Evolutionary conservation across 2,888 invertebrate species (phyloP).

Genomic region (Campoplex nolae): DNA sequence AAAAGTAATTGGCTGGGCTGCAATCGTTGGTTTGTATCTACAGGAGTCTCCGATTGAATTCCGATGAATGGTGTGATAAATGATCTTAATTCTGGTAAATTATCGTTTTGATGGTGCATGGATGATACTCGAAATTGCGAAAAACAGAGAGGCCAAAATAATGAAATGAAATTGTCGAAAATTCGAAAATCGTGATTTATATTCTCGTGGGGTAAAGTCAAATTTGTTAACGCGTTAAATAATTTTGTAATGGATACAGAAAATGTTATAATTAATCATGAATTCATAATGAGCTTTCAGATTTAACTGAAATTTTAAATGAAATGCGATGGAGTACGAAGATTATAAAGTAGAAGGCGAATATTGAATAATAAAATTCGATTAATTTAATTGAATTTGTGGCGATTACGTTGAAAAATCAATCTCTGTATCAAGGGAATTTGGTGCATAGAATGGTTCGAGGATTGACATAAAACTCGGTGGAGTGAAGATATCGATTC

Average conservation of each 20-base stretch:
- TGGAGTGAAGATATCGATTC: constrained; percentile 58
- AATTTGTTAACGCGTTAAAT: neutral
- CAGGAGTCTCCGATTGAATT: constrained; percentile 9
- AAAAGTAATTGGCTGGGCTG: constrained; percentile 31
- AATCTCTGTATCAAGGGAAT: neutral
- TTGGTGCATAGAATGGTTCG: neutral
- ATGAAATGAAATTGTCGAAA: neutral
- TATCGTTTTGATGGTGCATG: neutral
- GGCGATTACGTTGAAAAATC: neutral
- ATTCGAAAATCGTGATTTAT: neutral
- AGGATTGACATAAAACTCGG: constrained; percentile 49
- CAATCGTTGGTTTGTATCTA: neutral
- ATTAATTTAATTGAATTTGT: constrained; percentile 39
- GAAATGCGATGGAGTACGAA: neutral
- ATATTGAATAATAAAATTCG: neutral
- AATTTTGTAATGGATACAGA: neutral
- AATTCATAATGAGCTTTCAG: neutral
- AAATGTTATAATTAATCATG: neutral
- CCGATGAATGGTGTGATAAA: neutral
- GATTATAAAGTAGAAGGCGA: neutral
- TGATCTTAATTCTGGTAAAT: neutral
- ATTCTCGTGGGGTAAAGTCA: neutral
- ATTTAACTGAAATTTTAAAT: neutral
- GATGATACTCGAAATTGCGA: neutral
- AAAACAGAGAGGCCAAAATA: neutral